Evolutionary conservation across 2,113 vertebrate genomes (phyloP), one percentile per base, ranked within the genome.

Genomic region (Muntiacus muntjak): DNA sequence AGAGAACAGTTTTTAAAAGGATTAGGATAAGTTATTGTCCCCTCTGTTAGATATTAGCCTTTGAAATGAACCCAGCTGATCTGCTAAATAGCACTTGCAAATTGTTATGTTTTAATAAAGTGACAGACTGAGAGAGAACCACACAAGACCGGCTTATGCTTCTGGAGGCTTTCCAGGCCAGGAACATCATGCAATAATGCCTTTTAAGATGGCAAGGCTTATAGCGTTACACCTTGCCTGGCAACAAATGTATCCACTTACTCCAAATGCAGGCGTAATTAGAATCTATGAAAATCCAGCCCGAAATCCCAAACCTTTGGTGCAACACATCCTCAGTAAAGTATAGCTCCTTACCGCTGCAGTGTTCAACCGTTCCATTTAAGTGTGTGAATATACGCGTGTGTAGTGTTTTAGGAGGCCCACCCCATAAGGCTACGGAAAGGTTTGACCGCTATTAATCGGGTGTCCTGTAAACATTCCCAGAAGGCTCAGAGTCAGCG

Each of bases 201-300:
- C 78, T 97, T 94, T 94, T 92, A 90, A 91, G 50, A 67, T 67
- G 50, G 58, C 45, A 97, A 36, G 58, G 95, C 91, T 91, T 89
- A 71, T 71, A 89, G 87, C 71, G 2, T 78, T 86, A n/a, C 19
- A 88, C 93, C 90, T 97, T 91, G 94, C 97, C 93, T 95, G 86
- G 96, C 97, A 97, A 98, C 95, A 81, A 94, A 97, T 91, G 97
- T 60, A 97, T 78, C 78, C 87, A 87, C 89, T 98, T 98, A 96
- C 36, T 91, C 74, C 28, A 93, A 96, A 93, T 90, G 64, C 58
- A 54, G 79, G 79, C 2, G 17, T 96, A 94, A 97, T 98, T 96
- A 97, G 89, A 89, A 93, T 87, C 95, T 81, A 60, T 81, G 92
- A 95, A 98, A 97, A 94, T 92, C 91, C 81, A 93, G 19, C 93